These are phyloP conservation scores for Eupithecia centaureata DNA, from an alignment of 2,888 invertebrate genomes.

Conservation along the genomic window DNA sequence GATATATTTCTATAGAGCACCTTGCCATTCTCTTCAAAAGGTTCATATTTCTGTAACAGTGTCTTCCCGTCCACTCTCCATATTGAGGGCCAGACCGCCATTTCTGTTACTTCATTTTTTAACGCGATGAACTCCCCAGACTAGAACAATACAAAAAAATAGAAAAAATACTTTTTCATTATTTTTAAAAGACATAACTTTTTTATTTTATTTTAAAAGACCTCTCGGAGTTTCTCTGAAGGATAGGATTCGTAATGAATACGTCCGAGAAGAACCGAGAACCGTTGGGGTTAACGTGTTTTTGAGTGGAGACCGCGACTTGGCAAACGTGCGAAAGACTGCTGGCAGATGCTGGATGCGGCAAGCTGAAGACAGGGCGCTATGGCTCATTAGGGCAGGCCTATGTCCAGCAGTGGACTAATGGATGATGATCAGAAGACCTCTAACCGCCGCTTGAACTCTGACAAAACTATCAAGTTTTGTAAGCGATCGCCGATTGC, in stretches of 20 bases:
- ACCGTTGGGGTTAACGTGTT: no score
- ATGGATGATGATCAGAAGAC: no score
- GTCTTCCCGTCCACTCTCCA: conserved; percentile 96
- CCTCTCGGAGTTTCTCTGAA: no score
- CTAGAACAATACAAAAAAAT: conserved; percentile 81
- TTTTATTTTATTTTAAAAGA: neutral
- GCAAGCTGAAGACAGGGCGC: no score
- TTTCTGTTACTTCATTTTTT: conserved; percentile 90
- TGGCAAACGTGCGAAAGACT: no score
- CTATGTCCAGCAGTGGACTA: no score
- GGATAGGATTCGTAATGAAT: no score
- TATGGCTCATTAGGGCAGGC: no score
- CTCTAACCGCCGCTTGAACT: neutral
- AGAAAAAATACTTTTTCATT: neutral
- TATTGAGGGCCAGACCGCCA: conserved; percentile 89
- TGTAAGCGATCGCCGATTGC: neutral
- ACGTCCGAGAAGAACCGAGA: no score
- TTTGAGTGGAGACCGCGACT: no score
- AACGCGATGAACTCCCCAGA: conserved; percentile 95
- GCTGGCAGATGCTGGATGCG: no score
- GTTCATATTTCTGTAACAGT: conserved; percentile 91
- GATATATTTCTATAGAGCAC: conserved; percentile 94
- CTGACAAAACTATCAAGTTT: neutral
- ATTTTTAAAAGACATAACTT: neutral
- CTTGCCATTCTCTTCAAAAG: conserved; percentile 91